Percentiles rank a stretch among this genome's conserved stretches.
Conservation (phyloP, 2,797 vertebrate genomes). For the Antrozous pallidus region DNA sequence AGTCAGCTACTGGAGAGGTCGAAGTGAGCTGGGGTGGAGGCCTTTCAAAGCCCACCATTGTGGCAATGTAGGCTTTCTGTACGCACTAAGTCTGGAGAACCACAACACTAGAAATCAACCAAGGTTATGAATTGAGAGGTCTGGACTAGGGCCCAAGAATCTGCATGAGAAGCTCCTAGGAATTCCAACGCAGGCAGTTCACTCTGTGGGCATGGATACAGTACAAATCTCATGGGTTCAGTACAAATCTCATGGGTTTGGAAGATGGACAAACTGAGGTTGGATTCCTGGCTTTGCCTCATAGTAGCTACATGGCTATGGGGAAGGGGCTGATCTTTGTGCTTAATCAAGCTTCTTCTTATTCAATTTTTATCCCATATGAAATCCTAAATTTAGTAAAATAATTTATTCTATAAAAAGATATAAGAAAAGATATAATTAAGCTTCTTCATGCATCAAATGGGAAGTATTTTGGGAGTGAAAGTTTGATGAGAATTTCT, state of each 20-base stretch:
- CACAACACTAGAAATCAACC: background rate
- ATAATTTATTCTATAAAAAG: background rate
- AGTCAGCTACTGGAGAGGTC: accelerated
- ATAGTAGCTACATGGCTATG: accelerated
- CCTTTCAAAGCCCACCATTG: background rate
- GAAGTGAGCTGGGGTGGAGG: background rate
- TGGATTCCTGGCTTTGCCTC: background rate
- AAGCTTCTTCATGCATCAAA: background rate
- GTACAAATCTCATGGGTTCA: accelerated
- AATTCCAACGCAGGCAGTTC: background rate
- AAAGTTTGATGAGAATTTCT: background rate
- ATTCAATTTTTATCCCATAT: background rate
- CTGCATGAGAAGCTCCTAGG: background rate
- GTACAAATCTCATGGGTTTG: accelerated
- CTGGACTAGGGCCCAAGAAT: background rate
- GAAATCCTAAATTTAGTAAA: background rate
- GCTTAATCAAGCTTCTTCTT: background rate
- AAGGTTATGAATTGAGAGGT: background rate
- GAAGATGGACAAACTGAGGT: background rate
- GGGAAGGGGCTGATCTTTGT: background rate
- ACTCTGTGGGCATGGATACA: accelerated
- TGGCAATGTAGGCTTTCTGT: background rate
- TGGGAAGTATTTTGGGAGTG: background rate
- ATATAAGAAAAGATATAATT: no score
- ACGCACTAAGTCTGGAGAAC: no score